Evolutionary conservation across 2,888 invertebrate genomes (phyloP), one percentile per base, ranked within the genome.

Genomic region (Eupithecia subfuscata): DNA sequence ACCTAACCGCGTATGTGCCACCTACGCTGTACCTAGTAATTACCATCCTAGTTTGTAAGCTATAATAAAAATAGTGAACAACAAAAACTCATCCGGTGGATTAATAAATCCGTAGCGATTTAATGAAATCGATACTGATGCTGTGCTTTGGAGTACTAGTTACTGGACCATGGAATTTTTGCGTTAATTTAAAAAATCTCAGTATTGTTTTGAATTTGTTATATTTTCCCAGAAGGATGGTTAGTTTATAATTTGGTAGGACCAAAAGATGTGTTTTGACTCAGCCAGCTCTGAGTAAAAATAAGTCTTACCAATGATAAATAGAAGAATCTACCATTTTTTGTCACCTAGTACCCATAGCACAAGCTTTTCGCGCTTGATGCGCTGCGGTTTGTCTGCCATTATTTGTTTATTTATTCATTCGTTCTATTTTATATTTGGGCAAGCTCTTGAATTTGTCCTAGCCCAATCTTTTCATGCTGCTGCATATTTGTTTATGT

Each of bases 91-190:
- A 92, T 92, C 92, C 91, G 91, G 89, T 87, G 81, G 86, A 88
- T 89, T 89, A 89, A 89, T 89, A 89, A 91, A 91, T 90, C 89
- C 85, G 88, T 86, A 85, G 89, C 86, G 87, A 88, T 89, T 85
- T 92, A 92, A 92, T 92, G 91, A 91, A 92, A 92, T 92, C 92
- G 92, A 93, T 92, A 92, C 88, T 87, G 87, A 86, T 89, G 88
- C 88, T 89, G 89, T 72, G 22, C 74, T 48, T 22, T 30, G 73
- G 25, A 68, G 56, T 73, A 69, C 1, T 45, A 68, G 22, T 18
- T 12, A 73, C 70, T 75, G 77, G 77, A 77, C 40, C 18, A 43
- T 11, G 25, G 16, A 16, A 25, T 25, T 14, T 25, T 12, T 9
- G 0, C n/a, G n/a, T n/a, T 5, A n/a, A n/a, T 52, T 18, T 9